phyloP scores from a whole-genome alignment of 2,113 vertebrate genomes.

The Platanista minor region DNA sequence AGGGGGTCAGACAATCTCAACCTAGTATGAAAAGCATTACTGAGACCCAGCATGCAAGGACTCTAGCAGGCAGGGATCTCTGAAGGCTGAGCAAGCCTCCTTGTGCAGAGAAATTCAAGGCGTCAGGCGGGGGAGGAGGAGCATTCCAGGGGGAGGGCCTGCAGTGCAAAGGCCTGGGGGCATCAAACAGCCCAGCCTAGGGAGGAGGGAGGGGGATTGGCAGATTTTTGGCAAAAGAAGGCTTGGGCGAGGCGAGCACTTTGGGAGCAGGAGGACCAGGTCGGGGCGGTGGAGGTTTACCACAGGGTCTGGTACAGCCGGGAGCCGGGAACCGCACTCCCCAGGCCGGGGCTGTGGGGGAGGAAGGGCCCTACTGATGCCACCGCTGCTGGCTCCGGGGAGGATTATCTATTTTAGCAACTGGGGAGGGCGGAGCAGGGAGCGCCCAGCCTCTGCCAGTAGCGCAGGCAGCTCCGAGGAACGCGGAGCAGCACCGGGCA shows the following conservation, averaged over 20 bases:
- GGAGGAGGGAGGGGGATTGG: not conserved
- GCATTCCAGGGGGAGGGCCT: rapidly evolving
- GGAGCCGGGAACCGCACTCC: not conserved
- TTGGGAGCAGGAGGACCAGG: not conserved
- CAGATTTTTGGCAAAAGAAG: not conserved
- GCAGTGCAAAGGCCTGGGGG: not conserved
- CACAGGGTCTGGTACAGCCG: not conserved
- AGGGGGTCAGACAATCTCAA: not conserved
- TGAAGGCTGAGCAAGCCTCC: not conserved
- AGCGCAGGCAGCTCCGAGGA: not conserved
- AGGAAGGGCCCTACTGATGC: not conserved
- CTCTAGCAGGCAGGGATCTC: not conserved
- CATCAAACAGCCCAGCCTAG: no score
- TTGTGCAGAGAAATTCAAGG: not conserved
- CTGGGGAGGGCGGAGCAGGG: slow-evolving; percentile 47
- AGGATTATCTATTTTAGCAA: slow-evolving; percentile 72
- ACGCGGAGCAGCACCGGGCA: not conserved
- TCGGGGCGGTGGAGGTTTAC: not conserved
- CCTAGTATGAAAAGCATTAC: not conserved
- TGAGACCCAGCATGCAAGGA: not conserved
- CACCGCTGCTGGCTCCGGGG: slow-evolving; percentile 41
- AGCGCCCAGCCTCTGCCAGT: slow-evolving; percentile 45
- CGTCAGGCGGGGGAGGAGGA: not conserved
- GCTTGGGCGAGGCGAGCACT: not conserved
- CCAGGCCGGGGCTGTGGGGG: not conserved